Evolutionary conservation across 1,140 invertebrate genomes (phyloP), one percentile per base, ranked within the genome.

Genomic region (Acarapis woodi): DNA sequence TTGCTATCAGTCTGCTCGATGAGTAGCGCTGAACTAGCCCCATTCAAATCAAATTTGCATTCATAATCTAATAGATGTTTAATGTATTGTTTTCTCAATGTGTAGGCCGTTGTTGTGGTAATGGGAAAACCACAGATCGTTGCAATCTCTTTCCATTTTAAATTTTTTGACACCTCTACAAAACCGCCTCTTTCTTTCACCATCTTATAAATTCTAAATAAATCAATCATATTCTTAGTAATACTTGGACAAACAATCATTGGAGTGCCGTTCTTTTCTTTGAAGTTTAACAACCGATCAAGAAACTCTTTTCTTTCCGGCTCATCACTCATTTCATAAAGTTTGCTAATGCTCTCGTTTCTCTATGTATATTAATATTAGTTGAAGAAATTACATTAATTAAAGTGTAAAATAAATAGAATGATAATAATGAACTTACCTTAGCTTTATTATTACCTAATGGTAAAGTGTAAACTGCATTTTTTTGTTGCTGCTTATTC

Each of bases 141-240:
- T 32, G 85, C 85, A 47, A 94, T 83, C 57, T 94, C 87, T 54
- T 93, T 90, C 88, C 88, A 96, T 40, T 79, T 79, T 58, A 94
- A 94, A 52, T 79, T 78, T 61, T 88, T 90, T 23, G 80, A 88
- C 41, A 94, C 85, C 71, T 93, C 83, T 58, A 85, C 70, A 67
- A 93, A 88, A 53, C 87, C 88, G 53, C 83, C 83, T 52, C 79
- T 70, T 51, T 93, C 83, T 62, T 83, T 78, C 51, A 90, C 83
- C 59, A 71, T 71, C 56, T 77, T 63, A 58, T 94, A 96, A 47
- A 96, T 70, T 50, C 76, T 67, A 67, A 80, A 96, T 47, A 96
- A 71, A 70, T 96, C 88, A 48, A 94, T 67, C 49, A 83, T 80
- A 62, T 88, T 82, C 66, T 94, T 94, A 59, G 75, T 83, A 58